phyloP scores from a whole-genome alignment of 2,888 invertebrate genomes.

The Aspidapion aeneum region DNA sequence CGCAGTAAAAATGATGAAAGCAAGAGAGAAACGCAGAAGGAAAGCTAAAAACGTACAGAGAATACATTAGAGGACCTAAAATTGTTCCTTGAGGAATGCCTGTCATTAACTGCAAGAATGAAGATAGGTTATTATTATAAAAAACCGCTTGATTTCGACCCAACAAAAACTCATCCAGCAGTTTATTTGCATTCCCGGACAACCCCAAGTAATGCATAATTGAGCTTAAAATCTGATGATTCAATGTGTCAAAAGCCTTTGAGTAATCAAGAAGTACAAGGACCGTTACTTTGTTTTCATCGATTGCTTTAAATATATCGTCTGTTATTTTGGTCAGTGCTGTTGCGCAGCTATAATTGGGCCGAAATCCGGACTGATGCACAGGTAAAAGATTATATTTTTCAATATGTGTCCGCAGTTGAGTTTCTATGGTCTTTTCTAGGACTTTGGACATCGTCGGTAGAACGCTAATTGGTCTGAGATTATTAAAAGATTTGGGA shows the following conservation, averaged over 20 bases:
- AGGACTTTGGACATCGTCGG: slow-evolving; percentile 1
- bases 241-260: background rate
- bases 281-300: too few species aligned
- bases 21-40: background rate
- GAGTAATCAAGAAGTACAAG: too few species aligned
- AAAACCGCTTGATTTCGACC: background rate
- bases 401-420: background rate
- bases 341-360: background rate
- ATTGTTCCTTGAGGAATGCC: background rate
- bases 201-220: background rate
- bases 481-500: background rate
- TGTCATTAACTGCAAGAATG: background rate
- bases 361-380: background rate
- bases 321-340: background rate
- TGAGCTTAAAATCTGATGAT: too few species aligned
- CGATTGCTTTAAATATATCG: background rate
- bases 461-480: background rate
- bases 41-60: background rate
- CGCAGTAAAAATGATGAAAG: background rate
- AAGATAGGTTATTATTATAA: background rate
- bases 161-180: background rate
- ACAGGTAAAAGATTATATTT: background rate
- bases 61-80: background rate
- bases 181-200: too few species aligned
- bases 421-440: slow-evolving; percentile 1